Conservation (phyloP, 1,140 invertebrate species). For the Heliconius congener region DNA sequence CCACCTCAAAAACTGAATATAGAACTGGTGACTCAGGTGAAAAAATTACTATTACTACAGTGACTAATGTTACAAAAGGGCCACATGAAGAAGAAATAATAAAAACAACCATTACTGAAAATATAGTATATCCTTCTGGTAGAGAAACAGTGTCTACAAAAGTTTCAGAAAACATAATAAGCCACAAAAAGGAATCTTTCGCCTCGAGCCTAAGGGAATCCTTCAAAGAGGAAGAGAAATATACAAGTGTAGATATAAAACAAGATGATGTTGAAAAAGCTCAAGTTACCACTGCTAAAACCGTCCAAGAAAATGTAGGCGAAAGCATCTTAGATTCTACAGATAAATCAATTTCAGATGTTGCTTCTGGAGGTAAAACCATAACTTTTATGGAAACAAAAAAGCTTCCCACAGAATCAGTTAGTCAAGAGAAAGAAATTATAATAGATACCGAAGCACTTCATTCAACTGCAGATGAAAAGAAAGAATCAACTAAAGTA, state of each 20-base stretch:
- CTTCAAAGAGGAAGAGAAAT: neutral
- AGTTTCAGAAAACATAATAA: conserved; percentile 36
- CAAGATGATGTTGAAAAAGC: neutral
- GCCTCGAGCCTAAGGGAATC: neutral
- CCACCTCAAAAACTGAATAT: conserved; percentile 26
- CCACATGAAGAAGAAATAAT: conserved; percentile 44
- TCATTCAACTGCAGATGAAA: conserved; percentile 20
- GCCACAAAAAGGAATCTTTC: neutral
- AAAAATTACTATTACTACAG: conserved; percentile 35
- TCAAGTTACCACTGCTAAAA: neutral
- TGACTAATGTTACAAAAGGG: conserved; percentile 36
- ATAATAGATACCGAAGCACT: neutral
- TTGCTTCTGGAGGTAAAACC: neutral
- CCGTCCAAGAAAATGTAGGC: neutral
- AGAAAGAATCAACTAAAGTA: conserved; percentile 25
- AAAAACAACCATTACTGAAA: conserved; percentile 45
- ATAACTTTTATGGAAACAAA: neutral
- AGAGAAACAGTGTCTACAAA: conserved; percentile 46
- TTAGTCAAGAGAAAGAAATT: neutral
- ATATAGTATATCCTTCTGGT: conserved; percentile 33
- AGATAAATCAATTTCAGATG: neutral
- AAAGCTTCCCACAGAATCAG: neutral
- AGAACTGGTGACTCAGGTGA: conserved; percentile 34
- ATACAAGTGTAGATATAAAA: neutral
- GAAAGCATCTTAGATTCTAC: neutral